Evolutionary conservation across 2,113 vertebrate species (phyloP).

Genomic region (Boleophthalmus pectinirostris): DNA sequence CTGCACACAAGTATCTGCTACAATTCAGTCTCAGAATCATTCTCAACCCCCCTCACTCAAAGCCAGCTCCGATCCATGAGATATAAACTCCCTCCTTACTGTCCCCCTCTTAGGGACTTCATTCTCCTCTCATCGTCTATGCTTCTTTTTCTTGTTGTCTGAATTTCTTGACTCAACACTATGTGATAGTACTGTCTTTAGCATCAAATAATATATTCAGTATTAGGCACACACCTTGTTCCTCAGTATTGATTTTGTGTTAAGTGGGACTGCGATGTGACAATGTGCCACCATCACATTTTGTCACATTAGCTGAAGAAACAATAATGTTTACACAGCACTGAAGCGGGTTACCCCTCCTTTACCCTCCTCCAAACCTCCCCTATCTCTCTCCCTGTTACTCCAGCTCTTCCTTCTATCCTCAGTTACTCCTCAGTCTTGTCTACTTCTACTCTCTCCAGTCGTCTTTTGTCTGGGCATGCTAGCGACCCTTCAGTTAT

Average conservation of each 20-base stretch:
- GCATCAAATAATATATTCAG: constrained; percentile 60
- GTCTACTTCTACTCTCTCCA: constrained; percentile 76
- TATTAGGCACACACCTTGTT: constrained; percentile 69
- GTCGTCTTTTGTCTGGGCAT: constrained; percentile 86
- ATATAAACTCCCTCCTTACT: constrained; percentile 44
- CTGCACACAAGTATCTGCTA: constrained; percentile 33
- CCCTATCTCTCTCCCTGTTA: constrained; percentile 63
- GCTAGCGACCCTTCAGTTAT: constrained; percentile 86
- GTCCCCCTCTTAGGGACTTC: constrained; percentile 37
- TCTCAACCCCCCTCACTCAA: constrained; percentile 42
- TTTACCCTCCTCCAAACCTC: constrained; percentile 72
- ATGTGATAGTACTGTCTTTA: constrained; percentile 60
- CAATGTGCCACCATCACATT: constrained; percentile 87
- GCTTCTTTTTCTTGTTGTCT: constrained; percentile 51
- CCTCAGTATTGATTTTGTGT: constrained; percentile 71
- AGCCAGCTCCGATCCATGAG: constrained; percentile 48
- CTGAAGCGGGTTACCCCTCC: constrained; percentile 85
- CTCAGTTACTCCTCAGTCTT: constrained; percentile 64
- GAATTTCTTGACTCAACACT: constrained; percentile 74
- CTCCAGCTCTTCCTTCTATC: constrained; percentile 56
- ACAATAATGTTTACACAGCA: constrained; percentile 83
- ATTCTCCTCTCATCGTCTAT: constrained; percentile 40
- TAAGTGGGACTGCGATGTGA: constrained; percentile 91
- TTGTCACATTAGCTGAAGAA: constrained; percentile 88
- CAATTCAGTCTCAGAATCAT: constrained; percentile 47